A percentile compares a stretch with the other conserved stretches of the same genome.
Conservation (phyloP, 2,113 vertebrate genomes). For the Eulemur rufifrons region DNA sequence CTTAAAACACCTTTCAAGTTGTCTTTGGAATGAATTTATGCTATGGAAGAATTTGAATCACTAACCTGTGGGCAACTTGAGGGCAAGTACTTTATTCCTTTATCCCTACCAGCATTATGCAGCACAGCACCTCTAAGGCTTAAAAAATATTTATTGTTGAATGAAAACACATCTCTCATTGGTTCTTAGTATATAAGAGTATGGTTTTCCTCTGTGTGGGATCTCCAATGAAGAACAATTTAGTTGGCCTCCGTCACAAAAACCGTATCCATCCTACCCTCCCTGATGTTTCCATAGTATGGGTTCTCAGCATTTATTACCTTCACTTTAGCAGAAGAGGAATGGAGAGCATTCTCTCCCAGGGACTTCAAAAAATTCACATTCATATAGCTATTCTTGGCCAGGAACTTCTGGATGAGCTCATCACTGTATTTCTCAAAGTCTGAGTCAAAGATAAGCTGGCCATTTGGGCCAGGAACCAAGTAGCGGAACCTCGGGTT, state of each 20-base stretch:
- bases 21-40: not conserved
- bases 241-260: not conserved
- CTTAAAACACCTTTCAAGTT: not conserved
- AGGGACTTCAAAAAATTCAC: constrained; percentile 84
- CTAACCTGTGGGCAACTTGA: not conserved
- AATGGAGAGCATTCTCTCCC: constrained; percentile 78
- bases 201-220: not conserved
- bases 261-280: not conserved
- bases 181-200: not conserved
- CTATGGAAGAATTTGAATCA: not conserved
- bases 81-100: not conserved
- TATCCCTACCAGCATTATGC: not conserved
- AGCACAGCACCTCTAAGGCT: not conserved
- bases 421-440: constrained; percentile 84
- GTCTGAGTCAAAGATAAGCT: constrained; percentile 80
- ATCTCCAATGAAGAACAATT: not conserved
- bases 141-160: not conserved
- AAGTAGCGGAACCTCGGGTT: constrained; percentile 81
- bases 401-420: constrained; percentile 84
- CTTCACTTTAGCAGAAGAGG: constrained; percentile 78
- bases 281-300: too few species aligned
- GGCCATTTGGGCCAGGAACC: constrained; percentile 74
- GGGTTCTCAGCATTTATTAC: constrained; percentile 59
- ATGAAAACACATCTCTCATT: not conserved
- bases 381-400: constrained; percentile 83